Base-by-base conservation (phyloP, 1,140 invertebrate genomes). In the Neodiprion virginianus region DNA sequence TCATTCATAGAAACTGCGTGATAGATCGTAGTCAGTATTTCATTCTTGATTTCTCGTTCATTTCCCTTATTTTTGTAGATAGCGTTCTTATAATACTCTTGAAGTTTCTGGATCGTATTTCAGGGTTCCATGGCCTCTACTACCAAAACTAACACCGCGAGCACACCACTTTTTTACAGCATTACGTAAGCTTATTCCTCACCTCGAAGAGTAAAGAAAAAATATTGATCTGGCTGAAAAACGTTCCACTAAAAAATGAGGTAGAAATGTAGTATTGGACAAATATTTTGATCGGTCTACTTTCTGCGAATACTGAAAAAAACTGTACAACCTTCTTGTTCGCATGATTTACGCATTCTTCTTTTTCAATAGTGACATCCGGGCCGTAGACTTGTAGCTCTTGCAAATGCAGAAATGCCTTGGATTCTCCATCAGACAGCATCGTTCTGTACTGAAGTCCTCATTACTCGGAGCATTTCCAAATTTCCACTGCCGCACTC, bases 341-440 rank as follows among this genome's bases (percentile, higher is more conserved):
- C 12, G 82, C 77, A 71, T 82, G 81, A 74, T 83, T 83, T 7
- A 83, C 17, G 28, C 82, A 84, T 69, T 83, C 80, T 74, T 79
- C 77, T 76, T 81, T 80, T 21, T 61, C 61, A 28, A 83, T 76
- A 71, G 74, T 40, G 17, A 77, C 71, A 28, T 76, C 67, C 48
- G 49, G 1, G 67, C 80, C 74, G 72, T 81, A 82, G 10, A 79
- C 66, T 40, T 79, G 69, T n/a, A 79, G 68, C 10, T 69, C 72
- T 9, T 70, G 47, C 21, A 84, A 70, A 67, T 78, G 76, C 17
- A 73, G 72, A 53, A 76, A 76, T 2, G 81, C 77, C 72, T 81
- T 80, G 10, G 76, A 76, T 75, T 81, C 81, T 2, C 81, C 81
- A 75, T 82, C 80, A 47, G 76, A 79, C 1, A 81, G 17, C 69